A percentile compares a stretch with the other conserved stretches of the same genome.
phyloP scores from a whole-genome alignment of 2,797 vertebrate species.

The Sebastes minor region DNA sequence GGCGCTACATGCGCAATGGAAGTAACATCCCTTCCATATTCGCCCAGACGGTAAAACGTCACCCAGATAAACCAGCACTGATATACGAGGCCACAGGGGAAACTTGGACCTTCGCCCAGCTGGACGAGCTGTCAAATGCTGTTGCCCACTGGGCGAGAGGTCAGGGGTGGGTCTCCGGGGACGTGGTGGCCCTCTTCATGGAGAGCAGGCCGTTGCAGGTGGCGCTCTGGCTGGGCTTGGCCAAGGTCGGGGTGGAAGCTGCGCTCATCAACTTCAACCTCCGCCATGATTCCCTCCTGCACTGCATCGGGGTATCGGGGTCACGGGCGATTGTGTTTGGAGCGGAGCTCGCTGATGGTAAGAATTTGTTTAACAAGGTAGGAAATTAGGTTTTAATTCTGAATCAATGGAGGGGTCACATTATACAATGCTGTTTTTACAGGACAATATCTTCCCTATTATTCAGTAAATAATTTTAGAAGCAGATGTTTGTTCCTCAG shows the following conservation, averaged over 20 bases:
- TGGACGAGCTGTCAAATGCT: conserved; percentile 86
- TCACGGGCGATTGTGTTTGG: conserved; percentile 89
- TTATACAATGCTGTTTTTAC: background rate
- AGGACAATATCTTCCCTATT: background rate
- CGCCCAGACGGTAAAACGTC: conserved; percentile 75
- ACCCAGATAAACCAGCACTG: conserved; percentile 87
- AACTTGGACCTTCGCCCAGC: conserved; percentile 87
- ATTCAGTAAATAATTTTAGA: background rate
- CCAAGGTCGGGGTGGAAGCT: conserved; percentile 89
- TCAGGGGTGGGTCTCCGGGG: conserved; percentile 85
- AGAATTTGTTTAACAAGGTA: conserved; percentile 37
- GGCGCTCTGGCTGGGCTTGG: conserved; percentile 91
- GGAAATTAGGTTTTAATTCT: background rate
- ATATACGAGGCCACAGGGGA: conserved; percentile 88
- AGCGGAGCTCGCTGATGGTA: conserved; percentile 88
- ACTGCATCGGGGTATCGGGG: conserved; percentile 85
- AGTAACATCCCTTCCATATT: conserved; percentile 89
- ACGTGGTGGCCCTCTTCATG: conserved; percentile 91
- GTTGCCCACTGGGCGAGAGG: conserved; percentile 85
- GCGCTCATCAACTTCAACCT: conserved; percentile 92
- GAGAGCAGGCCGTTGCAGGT: conserved; percentile 91
- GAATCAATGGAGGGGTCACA: background rate
- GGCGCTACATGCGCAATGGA: conserved; percentile 77
- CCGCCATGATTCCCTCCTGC: conserved; percentile 85
- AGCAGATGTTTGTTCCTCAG: background rate